A percentile compares a stretch with the other conserved stretches of the same genome.
These are phyloP conservation scores for Herpetotheres cachinnans DNA, from an alignment of 2,113 vertebrate genomes.

Conservation along the genomic window DNA sequence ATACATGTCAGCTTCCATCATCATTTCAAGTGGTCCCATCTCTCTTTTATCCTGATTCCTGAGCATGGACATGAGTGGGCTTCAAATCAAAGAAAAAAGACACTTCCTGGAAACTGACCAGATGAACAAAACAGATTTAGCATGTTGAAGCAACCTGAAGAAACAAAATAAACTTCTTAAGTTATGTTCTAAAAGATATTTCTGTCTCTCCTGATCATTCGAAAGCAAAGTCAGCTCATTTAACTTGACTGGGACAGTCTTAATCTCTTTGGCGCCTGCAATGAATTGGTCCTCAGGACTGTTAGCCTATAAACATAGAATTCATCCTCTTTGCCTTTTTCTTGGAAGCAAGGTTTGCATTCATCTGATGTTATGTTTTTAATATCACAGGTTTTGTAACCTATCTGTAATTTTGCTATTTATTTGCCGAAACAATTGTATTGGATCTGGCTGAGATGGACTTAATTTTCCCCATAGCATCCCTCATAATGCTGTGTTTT, in stretches of 20 bases:
- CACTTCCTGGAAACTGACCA: background rate
- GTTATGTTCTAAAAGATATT: background rate
- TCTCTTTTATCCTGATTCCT: background rate
- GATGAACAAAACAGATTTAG: background rate
- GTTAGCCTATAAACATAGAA: background rate
- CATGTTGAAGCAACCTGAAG: background rate
- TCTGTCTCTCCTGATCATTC: background rate
- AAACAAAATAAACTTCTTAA: background rate
- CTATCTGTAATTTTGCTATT: background rate
- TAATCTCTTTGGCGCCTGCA: background rate
- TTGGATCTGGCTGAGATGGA: too few species aligned
- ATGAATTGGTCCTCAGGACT: background rate
- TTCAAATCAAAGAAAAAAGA: background rate
- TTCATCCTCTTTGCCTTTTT: background rate
- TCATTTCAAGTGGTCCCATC: background rate
- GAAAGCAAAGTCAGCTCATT: background rate
- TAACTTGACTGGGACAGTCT: background rate
- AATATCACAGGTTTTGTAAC: background rate
- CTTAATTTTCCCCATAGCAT: too few species aligned
- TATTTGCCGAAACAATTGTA: background rate
- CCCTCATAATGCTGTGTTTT: too few species aligned
- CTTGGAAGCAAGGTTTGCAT: background rate
- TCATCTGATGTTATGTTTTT: background rate
- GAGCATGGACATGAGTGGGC: background rate
- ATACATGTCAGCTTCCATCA: background rate